Evolutionary conservation across 2,888 invertebrate species (phyloP), one percentile per base, ranked within the genome.

Genomic region (Polymixis flavicincta): DNA sequence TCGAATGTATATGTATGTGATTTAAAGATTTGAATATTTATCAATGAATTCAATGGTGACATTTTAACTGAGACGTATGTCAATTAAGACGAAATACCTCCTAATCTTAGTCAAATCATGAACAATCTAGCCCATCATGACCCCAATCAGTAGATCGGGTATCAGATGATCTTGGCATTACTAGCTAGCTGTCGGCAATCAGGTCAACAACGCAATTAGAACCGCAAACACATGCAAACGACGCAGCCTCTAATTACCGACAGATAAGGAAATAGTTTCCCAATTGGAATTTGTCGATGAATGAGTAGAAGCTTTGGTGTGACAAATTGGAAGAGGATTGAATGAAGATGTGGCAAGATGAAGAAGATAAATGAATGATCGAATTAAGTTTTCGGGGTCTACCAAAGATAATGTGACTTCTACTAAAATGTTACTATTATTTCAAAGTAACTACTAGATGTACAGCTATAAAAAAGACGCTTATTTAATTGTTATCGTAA

Each of bases 171-270:
- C 32, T 45, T 45, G 57, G 48, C 52, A 70, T 68, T 59, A 54
- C 50, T 63, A 67, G 57, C 59, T n/a, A 32, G 57, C 67, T 75
- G 66, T 52, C 54, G 48, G 68, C 54, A 83, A 80, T 73, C 71
- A 57, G 83, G 82, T 83, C 82, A 83, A 83, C 78, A 74, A 67
- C 54, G 67, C 83, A 85, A 86, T 86, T 85, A 83, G 64, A 52
- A 76, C 76, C 73, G 52, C 81, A 73, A 71, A 76, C 76, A 79
- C 75, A 86, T 78, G 61, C 65, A 75, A 32, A 73, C 80, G 73
- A 82, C 76, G 86, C 79, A 80, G 70, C 57, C 54, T 78, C 79
- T 83, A 80, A 86, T 83, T 86, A 80, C 61, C 25, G 45, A 45
- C 19, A 74, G 79, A 83, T 83, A 86, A 83, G 83, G 79, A 78